phyloP scores from a whole-genome alignment of 2,888 invertebrate species.

The Nipponacmea schrenckii region DNA sequence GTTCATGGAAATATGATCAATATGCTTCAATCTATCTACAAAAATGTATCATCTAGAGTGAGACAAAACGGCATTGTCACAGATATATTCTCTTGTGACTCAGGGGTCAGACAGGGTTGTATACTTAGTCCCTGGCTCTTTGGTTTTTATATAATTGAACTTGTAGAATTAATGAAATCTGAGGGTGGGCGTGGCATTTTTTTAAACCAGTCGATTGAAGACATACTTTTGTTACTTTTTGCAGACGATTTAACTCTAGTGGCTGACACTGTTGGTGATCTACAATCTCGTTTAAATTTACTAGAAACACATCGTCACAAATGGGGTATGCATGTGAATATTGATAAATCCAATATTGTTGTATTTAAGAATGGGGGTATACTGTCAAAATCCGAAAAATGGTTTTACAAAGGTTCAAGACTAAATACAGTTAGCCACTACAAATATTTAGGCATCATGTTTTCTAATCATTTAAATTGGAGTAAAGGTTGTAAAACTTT shows the following conservation, averaged over 20 bases:
- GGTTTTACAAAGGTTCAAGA: conserved; percentile 5
- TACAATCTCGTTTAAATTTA: conserved; percentile 25
- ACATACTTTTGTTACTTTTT: conserved; percentile 24
- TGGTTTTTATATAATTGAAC: conserved; percentile 1
- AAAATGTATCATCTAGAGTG: not conserved
- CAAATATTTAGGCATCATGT: conserved; percentile 1
- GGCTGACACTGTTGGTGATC: conserved; percentile 25
- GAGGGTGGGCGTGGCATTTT: not conserved
- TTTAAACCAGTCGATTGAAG: conserved; percentile 2
- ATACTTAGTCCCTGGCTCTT: not conserved
- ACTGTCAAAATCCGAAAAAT: conserved; percentile 27
- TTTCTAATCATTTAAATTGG: not conserved
- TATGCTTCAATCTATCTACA: not conserved
- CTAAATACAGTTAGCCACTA: not conserved
- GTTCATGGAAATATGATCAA: not conserved
- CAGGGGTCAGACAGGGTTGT: not conserved
- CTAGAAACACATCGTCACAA: conserved; percentile 23
- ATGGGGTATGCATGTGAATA: conserved; percentile 21
- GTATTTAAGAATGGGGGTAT: too few relatives aligned
- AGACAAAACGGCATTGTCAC: not conserved
- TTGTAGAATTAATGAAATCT: not conserved
- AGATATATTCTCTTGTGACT: not conserved
- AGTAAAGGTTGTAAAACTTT: not conserved
- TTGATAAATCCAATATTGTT: too few relatives aligned
- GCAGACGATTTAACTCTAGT: conserved; percentile 30